These are phyloP conservation scores for Pangasius mekongensis DNA, from an alignment of 2,797 vertebrate species.

Conservation along the genomic window DNA sequence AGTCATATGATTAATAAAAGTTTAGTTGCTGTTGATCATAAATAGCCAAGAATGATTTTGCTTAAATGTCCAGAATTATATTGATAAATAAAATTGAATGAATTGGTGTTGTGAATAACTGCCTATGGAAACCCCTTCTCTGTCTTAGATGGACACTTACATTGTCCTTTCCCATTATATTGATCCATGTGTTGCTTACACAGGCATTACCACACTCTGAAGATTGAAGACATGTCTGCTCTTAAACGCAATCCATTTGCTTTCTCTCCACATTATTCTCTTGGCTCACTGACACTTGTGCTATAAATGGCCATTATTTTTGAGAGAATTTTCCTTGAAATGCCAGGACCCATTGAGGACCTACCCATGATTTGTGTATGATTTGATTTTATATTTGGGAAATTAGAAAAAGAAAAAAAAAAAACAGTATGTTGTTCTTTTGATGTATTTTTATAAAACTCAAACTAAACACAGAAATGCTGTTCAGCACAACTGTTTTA, in stretches of 20 bases:
- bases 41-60: slow-evolving; percentile 30
- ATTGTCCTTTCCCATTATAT: slow-evolving; percentile 73
- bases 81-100: not conserved
- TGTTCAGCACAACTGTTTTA: slow-evolving; percentile 55
- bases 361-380: not conserved
- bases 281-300: slow-evolving; percentile 11
- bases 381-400: not conserved
- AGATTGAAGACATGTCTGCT: slow-evolving; percentile 71
- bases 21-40: slow-evolving; percentile 34
- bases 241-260: slow-evolving; percentile 52
- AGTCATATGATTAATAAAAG: slow-evolving; percentile 26
- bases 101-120: slow-evolving; percentile 1
- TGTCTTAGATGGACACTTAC: slow-evolving; percentile 72
- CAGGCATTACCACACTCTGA: slow-evolving; percentile 77
- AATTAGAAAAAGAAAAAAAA: not conserved
- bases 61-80: slow-evolving; percentile 30
- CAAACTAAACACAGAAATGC: slow-evolving; percentile 38
- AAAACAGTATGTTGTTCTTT: not conserved
- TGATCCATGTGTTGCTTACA: slow-evolving; percentile 78
- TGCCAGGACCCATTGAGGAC: not conserved
- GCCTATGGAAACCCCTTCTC: slow-evolving; percentile 53
- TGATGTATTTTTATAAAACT: slow-evolving; percentile 15
- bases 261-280: slow-evolving; percentile 35
- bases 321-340: slow-evolving; percentile 10
- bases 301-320: not conserved